Base-by-base conservation (phyloP, 2,113 vertebrate species). In the Mormyrus lacerda region DNA sequence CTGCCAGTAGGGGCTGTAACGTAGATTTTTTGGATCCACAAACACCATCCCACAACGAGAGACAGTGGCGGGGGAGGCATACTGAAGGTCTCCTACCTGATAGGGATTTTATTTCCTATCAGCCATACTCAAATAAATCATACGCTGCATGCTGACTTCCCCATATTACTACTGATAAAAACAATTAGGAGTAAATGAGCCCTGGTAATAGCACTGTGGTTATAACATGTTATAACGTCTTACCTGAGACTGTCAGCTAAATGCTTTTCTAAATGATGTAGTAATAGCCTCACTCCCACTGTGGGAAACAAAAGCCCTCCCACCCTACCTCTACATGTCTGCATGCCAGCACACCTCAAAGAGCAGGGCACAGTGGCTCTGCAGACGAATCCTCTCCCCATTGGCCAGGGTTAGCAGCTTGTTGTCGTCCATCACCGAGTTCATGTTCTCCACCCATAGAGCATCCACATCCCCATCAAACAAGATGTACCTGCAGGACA, bases 401-500 rank as follows among this genome's bases (percentile, higher is more conserved):
- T 99, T 99, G 89, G 98, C 98, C 92, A 99, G 91, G 0, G 98
- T 99, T 93, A 99, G 89, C 88, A 99, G 94, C 91, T 96, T 99
- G 94, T 99, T 99, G 94, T 99, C 98, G 31, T 99, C 98, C 98
- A 99, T 99, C 90, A 99, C 98, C 0, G 98, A 99, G 93, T 99
- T 99, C 98, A 99, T 99, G 93, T 99, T 99, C 92, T 99, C 98
- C 3, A 99, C 98, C 98, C 98, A 99, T 11, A 99, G 94, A 47
- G 98, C 97, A 85, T 99, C 98, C 88, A 99, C 98, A 17, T 99
- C 98, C 1, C 98, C 98, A 90, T 99, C 98, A 91, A 99, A 99
- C 84, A 99, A 94, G 88, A 99, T 98, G 89, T 99, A 99, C 93
- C 98, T 99, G 93, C 15, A 24, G 50, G 53, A 13, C 82, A 82